A percentile compares a stretch with the other conserved stretches of the same genome.
Conservation (phyloP, 2,113 vertebrate species). For the Passerina amoena region DNA sequence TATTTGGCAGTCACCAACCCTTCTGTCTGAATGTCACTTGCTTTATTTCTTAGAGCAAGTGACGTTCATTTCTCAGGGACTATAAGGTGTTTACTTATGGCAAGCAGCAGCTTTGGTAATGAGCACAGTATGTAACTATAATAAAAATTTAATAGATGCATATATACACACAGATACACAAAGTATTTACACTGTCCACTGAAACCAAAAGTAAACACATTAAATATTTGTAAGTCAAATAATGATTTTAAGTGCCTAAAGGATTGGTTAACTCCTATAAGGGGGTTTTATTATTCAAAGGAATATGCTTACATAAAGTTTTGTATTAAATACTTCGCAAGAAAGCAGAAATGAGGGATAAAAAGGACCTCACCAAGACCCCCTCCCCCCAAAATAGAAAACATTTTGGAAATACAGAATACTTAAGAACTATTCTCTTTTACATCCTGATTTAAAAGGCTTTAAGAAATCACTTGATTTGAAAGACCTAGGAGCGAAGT, state of each 20-base stretch:
- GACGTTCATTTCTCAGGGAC: slow-evolving; percentile 15
- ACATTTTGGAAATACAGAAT: slow-evolving; percentile 2
- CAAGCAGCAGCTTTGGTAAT: slow-evolving; percentile 18
- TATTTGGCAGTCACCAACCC: background rate
- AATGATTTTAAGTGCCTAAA: background rate
- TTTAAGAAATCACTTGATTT: slow-evolving; percentile 41
- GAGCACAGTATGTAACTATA: background rate
- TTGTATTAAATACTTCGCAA: slow-evolving; percentile 42
- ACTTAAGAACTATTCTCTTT: slow-evolving; percentile 15
- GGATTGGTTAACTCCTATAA: background rate
- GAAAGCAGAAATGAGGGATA: slow-evolving; percentile 10
- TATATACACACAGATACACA: background rate
- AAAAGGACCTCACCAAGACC: slow-evolving; percentile 1
- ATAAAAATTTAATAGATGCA: background rate
- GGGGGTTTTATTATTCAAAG: background rate
- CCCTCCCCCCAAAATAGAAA: background rate
- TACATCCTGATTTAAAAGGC: background rate
- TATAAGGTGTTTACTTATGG: slow-evolving; percentile 39
- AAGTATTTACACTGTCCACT: background rate
- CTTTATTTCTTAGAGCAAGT: background rate
- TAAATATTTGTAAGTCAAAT: background rate
- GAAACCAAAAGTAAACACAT: slow-evolving; percentile 38
- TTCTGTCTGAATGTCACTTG: slow-evolving; percentile 34
- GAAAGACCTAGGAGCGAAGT: slow-evolving; percentile 65
- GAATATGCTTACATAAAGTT: background rate